Base-by-base conservation (phyloP, 2,888 invertebrate genomes). In the Calameuta filiformis region DNA sequence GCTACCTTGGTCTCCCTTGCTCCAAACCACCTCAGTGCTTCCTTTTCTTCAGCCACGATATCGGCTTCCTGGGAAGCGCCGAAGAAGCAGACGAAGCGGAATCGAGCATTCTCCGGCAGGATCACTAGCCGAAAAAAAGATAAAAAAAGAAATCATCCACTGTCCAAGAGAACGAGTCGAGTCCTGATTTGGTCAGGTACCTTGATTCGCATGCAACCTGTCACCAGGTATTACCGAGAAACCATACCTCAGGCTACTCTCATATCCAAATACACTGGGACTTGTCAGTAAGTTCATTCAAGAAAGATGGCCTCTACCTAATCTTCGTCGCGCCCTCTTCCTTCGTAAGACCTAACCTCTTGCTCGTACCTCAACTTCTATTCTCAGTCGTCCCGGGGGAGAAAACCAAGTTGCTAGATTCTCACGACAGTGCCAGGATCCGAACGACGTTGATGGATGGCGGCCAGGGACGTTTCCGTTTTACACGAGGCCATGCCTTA, bases 171-270 rank as follows among this genome's bases (percentile, higher is more conserved):
- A 56, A 56, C 56, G 56, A 23, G 56, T 56, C 23, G 23, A 31
- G 12, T 31, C 71, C 71, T 31, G 85, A 87, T 88, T 87, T 88
- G 89, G 89, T 89, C 86, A 56, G 56, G 73, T 75, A 75, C 33
- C 80, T 79, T 83, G 82, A 86, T 89, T 89, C 88, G 86, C 88
- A 87, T 89, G 87, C 88, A 80, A 85, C 85, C 81, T 85, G 79
- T 80, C 85, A 82, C 76, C 77, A 81, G 80, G 84, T 83, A 84
- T 87, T 87, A 87, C 85, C 83, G 85, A 85, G 87, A 87, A 87
- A 83, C 71, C 56, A 23, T 56, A 23, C 56, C 23, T 23, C 56
- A 56, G 56, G 56, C 56, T 56, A 23, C 23, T 56, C 23, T 56
- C 56, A 56, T 56, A 56, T 56, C 56, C 56, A 56, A 56, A 56